Evolutionary conservation across 2,888 invertebrate species (phyloP), one percentile per base, ranked within the genome.

Genomic region (Acanthopleura granulata): DNA sequence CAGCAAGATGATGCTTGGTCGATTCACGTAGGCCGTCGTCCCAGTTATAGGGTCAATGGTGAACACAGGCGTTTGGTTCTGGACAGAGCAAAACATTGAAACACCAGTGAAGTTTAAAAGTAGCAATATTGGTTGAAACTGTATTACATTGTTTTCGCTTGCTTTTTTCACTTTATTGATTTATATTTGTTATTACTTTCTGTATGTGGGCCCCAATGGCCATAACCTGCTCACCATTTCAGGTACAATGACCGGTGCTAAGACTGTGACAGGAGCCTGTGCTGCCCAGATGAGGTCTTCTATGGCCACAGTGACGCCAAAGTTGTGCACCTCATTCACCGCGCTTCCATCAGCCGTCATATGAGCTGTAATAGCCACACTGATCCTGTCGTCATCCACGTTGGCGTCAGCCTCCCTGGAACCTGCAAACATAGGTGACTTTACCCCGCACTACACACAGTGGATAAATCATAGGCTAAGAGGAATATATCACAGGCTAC

Each of bases 271-370:
- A 49, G 77, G 62, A 0, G 76, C 49, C 62, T 80, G 83, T 0
- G 83, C 86, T 1, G 87, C 84, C 88, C 86, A 88, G 62, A 89
- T 86, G 40, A 81, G 80, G 0, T 77, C 51, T 6, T 85, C 87
- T 4, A 89, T 81, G 75, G 86, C 85, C 12, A 88, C 78, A 0
- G 89, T 82, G 0, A 86, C 82, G 1, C 86, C 88, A 0, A 89
- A 50, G 76, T 78, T 79, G 50, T 79, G 80, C 3, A 66, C 51
- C 25, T 83, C 62, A 0, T 80, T 80, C 3, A 83, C 77, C 1
- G 78, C 29, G 0, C 77, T 12, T 0, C 72, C 73, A 70, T 87
- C 80, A 22, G 84, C 29, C 25, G 25, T 16, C 29, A 66, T 27
- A 27, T 66, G 66, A 22, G 66, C 66, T 1, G 29, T 27, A 25